These are phyloP conservation scores for Linurgus olivaceus DNA, from an alignment of 2,797 vertebrate species.

Conservation along the genomic window DNA sequence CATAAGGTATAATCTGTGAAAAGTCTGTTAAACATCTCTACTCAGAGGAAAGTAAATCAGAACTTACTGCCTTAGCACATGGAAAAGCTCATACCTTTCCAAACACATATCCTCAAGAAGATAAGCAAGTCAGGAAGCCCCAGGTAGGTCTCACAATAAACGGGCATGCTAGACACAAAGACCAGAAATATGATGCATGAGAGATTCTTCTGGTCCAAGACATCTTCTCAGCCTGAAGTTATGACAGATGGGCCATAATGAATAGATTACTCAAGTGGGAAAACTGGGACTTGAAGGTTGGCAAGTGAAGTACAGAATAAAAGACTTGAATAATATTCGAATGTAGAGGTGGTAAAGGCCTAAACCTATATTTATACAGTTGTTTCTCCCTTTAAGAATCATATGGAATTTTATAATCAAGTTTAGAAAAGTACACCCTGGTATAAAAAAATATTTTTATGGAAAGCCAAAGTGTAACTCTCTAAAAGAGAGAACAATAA, in stretches of 20 bases:
- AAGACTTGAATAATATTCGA: not conserved
- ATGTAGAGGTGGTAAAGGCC: not conserved
- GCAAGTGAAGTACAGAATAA: not conserved
- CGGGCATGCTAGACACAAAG: not conserved
- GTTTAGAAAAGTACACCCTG: not conserved
- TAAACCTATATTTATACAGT: not conserved
- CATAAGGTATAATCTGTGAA: not conserved
- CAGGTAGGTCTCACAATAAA: not conserved
- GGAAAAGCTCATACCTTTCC: not conserved
- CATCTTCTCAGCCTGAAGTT: not conserved
- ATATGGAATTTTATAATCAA: not conserved
- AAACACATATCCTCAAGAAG: not conserved
- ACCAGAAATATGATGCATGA: accelerated
- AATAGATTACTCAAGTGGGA: not conserved
- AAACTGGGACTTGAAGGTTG: not conserved
- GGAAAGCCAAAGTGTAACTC: not conserved
- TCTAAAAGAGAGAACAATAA: not conserved
- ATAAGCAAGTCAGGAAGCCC: not conserved
- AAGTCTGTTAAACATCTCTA: not conserved
- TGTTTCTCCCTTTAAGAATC: not conserved
- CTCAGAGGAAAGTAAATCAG: not conserved
- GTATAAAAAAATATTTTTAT: not conserved
- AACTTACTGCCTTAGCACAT: not conserved
- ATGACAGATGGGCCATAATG: not conserved
- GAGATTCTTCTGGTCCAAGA: not conserved